Evolutionary conservation across 2,888 invertebrate species (phyloP), one percentile per base, ranked within the genome.

Genomic region (Pseudococcus longispinus): DNA sequence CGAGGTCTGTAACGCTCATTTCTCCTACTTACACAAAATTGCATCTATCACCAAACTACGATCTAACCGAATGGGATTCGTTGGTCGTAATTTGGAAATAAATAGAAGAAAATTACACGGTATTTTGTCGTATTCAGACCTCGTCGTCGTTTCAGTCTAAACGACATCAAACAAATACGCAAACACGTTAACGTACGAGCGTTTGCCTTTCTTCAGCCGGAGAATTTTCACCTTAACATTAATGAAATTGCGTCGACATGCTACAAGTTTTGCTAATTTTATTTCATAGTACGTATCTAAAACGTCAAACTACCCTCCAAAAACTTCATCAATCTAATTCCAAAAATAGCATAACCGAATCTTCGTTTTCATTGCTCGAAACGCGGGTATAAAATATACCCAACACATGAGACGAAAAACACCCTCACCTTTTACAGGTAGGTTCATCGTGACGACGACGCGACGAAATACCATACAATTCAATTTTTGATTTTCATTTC

Each of bases 191-290:
- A 37, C 37, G 37, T 6, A 37, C 37, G 9, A 2, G 8, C 37
- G 11, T 46, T 46, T 13, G n/a, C 46, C 42, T 87, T 20, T 85
- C 83, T 82, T 32, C 70, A 70, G 60, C 20, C 80, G 23, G n/a
- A 55, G 6, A 55, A 55, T n/a, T n/a, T 55, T 55, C 55, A n/a
- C 55, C 55, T 20, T 8, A 18, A 20, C 55, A n/a, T 55, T n/a
- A 55, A 55, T 55, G 15, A 55, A 55, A 55, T n/a, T 55, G 55
- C 55, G 3, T 55, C 55, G 5, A 2, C 18, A 55, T 15, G 4
- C 55, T 5, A 9, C n/a, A n/a, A 13, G 18, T 55, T 55, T 51
- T n/a, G 15, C 55, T 55, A 55, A 55, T 55, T 55, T 55, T n/a
- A 55, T 55, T 55, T 55, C n/a, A 37, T n/a, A n/a, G n/a, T n/a